These are phyloP conservation scores for Scaptomyza cyrtandrae DNA, from an alignment of 2,888 invertebrate genomes.

Conservation along the genomic window DNA sequence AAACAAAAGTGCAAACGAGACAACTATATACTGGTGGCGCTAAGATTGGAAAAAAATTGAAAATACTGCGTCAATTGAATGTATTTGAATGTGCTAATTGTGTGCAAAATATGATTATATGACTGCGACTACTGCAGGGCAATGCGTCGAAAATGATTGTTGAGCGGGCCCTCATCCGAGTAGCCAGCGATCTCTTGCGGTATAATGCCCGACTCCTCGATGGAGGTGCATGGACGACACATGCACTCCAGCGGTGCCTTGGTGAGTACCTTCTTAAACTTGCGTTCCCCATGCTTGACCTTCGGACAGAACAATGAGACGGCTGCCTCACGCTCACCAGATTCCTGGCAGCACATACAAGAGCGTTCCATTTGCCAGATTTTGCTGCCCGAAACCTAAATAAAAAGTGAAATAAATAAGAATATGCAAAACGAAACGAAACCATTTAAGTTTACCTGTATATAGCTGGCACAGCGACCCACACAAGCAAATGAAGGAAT, in stretches of 20 bases:
- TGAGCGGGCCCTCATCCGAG: conserved; percentile 91
- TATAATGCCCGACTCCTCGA: conserved; percentile 94
- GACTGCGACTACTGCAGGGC: conserved; percentile 85
- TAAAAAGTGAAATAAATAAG: not conserved
- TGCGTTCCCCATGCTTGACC: conserved; percentile 93
- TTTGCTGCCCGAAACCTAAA: conserved; percentile 95
- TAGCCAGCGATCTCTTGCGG: conserved; percentile 96
- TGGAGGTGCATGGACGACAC: conserved; percentile 95
- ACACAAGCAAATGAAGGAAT: conserved; percentile 97
- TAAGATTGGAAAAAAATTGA: conserved; percentile 4
- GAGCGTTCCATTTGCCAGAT: conserved; percentile 98
- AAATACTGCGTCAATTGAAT: conserved; percentile 46
- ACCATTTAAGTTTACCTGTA: conserved; percentile 88
- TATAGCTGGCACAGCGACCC: conserved; percentile 95
- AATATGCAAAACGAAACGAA: not conserved
- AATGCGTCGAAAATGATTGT: conserved; percentile 91
- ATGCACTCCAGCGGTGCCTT: conserved; percentile 97
- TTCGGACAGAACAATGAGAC: conserved; percentile 95
- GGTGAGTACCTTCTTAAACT: conserved; percentile 94
- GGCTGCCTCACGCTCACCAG: conserved; percentile 95
- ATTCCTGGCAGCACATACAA: conserved; percentile 98
- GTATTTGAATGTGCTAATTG: conserved; percentile 53
- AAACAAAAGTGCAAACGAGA: not conserved
- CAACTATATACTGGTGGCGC: not conserved
- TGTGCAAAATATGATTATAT: conserved; percentile 26